phyloP scores from a whole-genome alignment of 2,113 vertebrate genomes.

The Python bivittatus region DNA sequence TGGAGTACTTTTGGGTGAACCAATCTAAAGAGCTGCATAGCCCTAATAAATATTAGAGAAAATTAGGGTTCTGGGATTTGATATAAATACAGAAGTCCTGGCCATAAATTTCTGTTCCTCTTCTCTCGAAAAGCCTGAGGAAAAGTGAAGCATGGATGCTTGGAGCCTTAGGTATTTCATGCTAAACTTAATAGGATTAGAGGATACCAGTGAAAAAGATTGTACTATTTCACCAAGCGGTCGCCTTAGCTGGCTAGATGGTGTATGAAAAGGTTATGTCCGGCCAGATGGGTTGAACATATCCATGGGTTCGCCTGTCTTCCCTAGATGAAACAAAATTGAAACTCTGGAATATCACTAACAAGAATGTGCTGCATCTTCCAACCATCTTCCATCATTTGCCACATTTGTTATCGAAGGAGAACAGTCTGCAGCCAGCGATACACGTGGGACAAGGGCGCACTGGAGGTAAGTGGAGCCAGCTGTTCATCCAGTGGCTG shows the following conservation, averaged over 20 bases:
- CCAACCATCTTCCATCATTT: constrained; percentile 98
- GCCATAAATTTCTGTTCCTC: constrained; percentile 57
- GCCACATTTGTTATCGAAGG: constrained; percentile 94
- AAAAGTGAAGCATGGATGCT: constrained; percentile 46
- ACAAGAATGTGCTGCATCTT: constrained; percentile 93
- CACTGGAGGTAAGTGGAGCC: constrained; percentile 85
- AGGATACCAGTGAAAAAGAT: constrained; percentile 59
- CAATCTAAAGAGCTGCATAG: not conserved
- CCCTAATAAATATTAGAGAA: not conserved
- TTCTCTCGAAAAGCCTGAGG: constrained; percentile 50
- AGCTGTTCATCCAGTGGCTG: constrained; percentile 47
- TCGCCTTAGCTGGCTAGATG: constrained; percentile 52
- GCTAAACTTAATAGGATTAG: constrained; percentile 61
- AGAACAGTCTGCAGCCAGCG: constrained; percentile 92
- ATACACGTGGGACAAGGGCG: constrained; percentile 94
- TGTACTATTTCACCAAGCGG: constrained; percentile 63
- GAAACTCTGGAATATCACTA: constrained; percentile 94
- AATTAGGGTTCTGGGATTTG: constrained; percentile 27
- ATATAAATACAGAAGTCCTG: not conserved
- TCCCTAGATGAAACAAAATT: constrained; percentile 89
- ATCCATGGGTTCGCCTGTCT: constrained; percentile 14
- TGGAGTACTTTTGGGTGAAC: not conserved
- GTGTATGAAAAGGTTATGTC: constrained; percentile 58
- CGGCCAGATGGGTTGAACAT: constrained; percentile 48
- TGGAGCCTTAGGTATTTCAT: constrained; percentile 43